Evolutionary conservation across 2,797 vertebrate species (phyloP).

Genomic region (Chelmon rostratus): DNA sequence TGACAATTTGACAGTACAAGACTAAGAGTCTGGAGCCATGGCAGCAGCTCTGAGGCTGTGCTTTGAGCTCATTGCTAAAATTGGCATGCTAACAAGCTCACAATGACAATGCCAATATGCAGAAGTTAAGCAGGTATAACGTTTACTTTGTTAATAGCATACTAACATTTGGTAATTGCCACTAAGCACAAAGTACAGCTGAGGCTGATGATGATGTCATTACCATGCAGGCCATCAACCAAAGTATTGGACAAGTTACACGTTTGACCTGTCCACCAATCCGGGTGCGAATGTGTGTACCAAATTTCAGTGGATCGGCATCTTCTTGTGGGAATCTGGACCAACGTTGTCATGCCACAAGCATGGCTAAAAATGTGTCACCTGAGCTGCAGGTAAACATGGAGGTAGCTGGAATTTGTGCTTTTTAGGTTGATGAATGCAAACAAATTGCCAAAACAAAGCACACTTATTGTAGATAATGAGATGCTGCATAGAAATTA

Average conservation of each 20-base stretch:
- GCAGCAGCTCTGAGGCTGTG: neutral
- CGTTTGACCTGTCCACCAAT: too few relatives aligned
- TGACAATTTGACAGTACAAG: neutral
- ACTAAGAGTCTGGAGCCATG: too few relatives aligned
- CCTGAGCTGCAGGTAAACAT: conserved; percentile 9
- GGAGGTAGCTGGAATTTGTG: neutral
- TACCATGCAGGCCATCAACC: neutral
- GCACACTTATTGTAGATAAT: neutral
- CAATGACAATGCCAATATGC: neutral
- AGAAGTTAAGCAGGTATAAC: neutral
- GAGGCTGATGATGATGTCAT: neutral
- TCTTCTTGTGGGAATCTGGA: neutral
- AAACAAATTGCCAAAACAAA: neutral
- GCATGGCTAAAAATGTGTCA: neutral
- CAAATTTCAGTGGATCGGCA: neutral
- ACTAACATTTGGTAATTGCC: neutral
- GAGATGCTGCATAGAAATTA: neutral
- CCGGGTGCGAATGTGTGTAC: neutral
- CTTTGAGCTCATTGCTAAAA: neutral
- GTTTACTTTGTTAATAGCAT: too few relatives aligned
- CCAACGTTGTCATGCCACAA: too few relatives aligned
- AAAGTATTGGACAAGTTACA: neutral
- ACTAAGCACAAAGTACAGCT: neutral
- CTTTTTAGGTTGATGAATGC: neutral
- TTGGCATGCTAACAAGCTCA: neutral